A percentile compares a stretch with the other conserved stretches of the same genome.
Evolutionary conservation across 2,113 vertebrate species (phyloP).

Genomic region (Agapornis roseicollis): DNA sequence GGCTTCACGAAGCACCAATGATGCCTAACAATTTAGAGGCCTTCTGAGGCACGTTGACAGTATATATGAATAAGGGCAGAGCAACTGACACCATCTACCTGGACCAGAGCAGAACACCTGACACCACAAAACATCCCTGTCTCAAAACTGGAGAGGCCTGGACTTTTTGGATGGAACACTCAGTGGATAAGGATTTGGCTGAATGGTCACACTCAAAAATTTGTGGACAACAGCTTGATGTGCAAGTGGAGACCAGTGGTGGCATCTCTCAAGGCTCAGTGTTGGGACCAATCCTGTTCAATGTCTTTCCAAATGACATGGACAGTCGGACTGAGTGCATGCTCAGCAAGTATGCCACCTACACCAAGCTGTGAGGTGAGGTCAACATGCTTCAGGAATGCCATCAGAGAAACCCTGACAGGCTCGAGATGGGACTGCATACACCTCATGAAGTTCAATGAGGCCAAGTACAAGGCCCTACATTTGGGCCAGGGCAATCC

Average conservation of each 20-base stretch:
- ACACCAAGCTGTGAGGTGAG: background rate
- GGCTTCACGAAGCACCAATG: background rate
- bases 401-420: background rate
- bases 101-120: background rate
- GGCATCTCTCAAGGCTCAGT: background rate
- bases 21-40: background rate
- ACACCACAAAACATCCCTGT: background rate
- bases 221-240: background rate
- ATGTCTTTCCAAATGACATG: background rate
- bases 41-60: background rate
- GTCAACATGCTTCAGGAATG: background rate
- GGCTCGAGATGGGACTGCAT: background rate
- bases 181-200: background rate
- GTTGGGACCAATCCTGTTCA: no score
- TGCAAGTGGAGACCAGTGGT: background rate
- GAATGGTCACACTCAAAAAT: background rate
- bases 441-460: background rate
- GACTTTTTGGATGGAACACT: background rate
- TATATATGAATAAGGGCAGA: background rate
- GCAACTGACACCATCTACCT: background rate
- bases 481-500: background rate
- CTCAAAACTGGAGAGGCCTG: background rate
- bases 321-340: background rate
- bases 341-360: background rate
- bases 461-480: background rate